Base-by-base conservation (phyloP, 2,113 vertebrate species). In the Mormyrus lacerda region DNA sequence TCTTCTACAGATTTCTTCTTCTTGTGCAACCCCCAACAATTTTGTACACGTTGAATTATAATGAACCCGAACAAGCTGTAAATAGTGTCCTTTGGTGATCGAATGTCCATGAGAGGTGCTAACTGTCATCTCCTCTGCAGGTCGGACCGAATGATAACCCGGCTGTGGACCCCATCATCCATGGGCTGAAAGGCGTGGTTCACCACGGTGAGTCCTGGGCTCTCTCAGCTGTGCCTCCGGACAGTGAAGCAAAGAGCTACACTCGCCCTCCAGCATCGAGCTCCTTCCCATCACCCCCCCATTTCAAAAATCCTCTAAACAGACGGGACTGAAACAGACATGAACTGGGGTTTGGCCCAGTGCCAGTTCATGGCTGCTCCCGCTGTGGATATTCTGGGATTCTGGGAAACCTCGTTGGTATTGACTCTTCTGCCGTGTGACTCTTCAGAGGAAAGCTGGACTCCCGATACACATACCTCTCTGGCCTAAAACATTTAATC, bases 81-180 rank as follows among this genome's bases (percentile, higher is more conserved):
- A 4, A 17, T 39, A 44, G 10, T 39, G 84, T 85, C 21, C 31
- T 39, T 44, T 35, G 55, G 19, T 31, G 31, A 2, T 24, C 19
- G 5, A 82, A 42, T 79, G 61, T 45, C 47, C 42, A 17, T 87
- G 58, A 85, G 19, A 88, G 27, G 9, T 84, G 83, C 73, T 15
- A 83, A 53, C 19, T 79, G 87, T 61, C 88, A 76, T 96, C 93
- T 96, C 94, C 95, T 95, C 89, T 93, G 92, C 94, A 99, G 98
- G 97, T 97, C 92, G 97, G 95, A 91, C 96, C 96, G 90, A 97
- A 96, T 94, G 97, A 98, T 95, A 99, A 99, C 93, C 96, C 97
- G 1, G 97, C 98, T 7, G 96, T 98, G 92, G 97, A 97, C 94
- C 97, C 97, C 87, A 98, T 99, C 95, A 99, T 99, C 96, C 97